Percentiles rank a stretch among this genome's conserved stretches.
phyloP scores from a whole-genome alignment of 2,797 vertebrate genomes.

The Aulostomus chinensis region DNA sequence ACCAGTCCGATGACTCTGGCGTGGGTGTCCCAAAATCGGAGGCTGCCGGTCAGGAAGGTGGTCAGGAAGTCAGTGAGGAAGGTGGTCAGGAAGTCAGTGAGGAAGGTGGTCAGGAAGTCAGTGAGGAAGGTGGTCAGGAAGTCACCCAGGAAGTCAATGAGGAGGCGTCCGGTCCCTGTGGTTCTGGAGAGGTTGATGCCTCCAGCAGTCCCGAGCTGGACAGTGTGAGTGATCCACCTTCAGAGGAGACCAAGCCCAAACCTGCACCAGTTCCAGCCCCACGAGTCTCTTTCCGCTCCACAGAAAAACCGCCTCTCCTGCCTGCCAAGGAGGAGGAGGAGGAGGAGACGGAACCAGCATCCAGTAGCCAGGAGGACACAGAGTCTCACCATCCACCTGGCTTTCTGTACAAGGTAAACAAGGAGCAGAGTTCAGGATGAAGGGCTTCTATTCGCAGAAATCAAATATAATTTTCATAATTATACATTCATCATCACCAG shows the following conservation, averaged over 20 bases:
- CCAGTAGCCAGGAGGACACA: not conserved
- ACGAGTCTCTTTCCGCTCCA: slow-evolving; percentile 48
- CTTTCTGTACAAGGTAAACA: slow-evolving; percentile 74
- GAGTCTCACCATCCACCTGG: slow-evolving; percentile 55
- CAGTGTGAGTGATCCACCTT: not conserved
- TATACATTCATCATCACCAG: no score
- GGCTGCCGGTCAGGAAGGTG: slow-evolving; percentile 32
- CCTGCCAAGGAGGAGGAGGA: slow-evolving; percentile 1
- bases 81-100: no score
- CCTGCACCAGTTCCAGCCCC: slow-evolving; percentile 61
- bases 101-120: no score
- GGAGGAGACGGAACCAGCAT: slow-evolving; percentile 18
- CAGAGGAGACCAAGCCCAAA: slow-evolving; percentile 28
- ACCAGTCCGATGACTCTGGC: slow-evolving; percentile 50
- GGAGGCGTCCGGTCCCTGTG: slow-evolving; percentile 14
- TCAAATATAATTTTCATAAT: no score
- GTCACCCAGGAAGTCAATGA: no score
- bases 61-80: no score
- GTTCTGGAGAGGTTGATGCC: slow-evolving; percentile 22
- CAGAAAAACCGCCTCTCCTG: slow-evolving; percentile 2
- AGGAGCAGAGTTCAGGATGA: no score
- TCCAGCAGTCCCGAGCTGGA: slow-evolving; percentile 26
- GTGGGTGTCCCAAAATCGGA: slow-evolving; percentile 42
- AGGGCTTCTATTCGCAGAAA: no score
- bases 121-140: no score